phyloP scores from a whole-genome alignment of 2,113 vertebrate genomes.

The Aramus guarauna region DNA sequence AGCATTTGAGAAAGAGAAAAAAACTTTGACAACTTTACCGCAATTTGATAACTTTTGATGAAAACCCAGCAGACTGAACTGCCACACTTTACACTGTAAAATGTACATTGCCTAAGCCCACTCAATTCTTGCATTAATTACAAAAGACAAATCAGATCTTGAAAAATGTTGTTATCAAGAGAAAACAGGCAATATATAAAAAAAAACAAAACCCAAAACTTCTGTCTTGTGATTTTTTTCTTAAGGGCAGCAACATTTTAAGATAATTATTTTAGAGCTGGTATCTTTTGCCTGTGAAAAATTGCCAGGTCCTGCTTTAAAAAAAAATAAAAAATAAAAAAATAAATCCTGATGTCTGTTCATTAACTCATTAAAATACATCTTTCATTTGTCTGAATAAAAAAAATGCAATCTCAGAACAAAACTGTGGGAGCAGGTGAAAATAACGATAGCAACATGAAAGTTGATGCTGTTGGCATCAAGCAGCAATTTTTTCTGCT shows the following conservation, averaged over 20 bases:
- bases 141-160: slow-evolving; percentile 12
- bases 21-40: background rate
- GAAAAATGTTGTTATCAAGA: background rate
- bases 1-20: background rate
- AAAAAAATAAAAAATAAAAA: background rate
- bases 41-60: background rate
- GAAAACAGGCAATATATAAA: background rate
- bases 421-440: background rate
- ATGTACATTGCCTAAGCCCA: background rate
- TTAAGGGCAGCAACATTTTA: background rate
- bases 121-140: background rate
- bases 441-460: background rate
- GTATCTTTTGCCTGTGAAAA: slow-evolving; percentile 4
- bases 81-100: background rate
- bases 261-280: background rate
- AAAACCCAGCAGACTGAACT: background rate
- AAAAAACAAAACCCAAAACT: background rate
- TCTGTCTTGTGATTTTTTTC: background rate
- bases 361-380: background rate
- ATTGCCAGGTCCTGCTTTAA: background rate
- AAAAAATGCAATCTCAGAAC: background rate
- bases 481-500: background rate
- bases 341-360: background rate
- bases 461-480: background rate
- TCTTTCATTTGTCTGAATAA: background rate